These are phyloP conservation scores for Cantharis rufa DNA, from an alignment of 2,888 invertebrate genomes.

Conservation along the genomic window DNA sequence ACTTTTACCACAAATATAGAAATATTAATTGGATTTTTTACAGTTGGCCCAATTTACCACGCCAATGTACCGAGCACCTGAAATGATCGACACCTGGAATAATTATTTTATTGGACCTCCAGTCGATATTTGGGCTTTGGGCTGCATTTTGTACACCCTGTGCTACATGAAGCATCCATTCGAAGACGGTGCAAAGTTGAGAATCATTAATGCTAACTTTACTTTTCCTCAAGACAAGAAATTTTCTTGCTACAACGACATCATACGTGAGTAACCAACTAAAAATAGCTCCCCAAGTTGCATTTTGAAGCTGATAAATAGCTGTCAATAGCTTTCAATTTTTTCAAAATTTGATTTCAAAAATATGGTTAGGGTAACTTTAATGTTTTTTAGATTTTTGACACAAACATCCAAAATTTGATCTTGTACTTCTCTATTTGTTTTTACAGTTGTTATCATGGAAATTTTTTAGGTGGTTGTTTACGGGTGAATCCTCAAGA, in stretches of 20 bases:
- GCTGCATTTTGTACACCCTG: slow-evolving; percentile 90
- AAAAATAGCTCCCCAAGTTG: too few species aligned
- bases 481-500: slow-evolving; percentile 81
- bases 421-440: not conserved
- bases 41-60: slow-evolving; percentile 80
- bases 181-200: slow-evolving; percentile 92
- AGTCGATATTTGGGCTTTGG: slow-evolving; percentile 96
- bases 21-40: not conserved
- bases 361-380: too few species aligned
- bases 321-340: too few species aligned
- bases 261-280: slow-evolving; percentile 73
- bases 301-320: too few species aligned
- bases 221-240: slow-evolving; percentile 80
- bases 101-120: slow-evolving; percentile 90
- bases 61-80: slow-evolving; percentile 97
- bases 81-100: slow-evolving; percentile 97
- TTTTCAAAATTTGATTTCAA: too few species aligned
- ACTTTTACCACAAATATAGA: not conserved
- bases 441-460: not conserved
- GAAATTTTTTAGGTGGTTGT: slow-evolving; percentile 67
- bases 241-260: slow-evolving; percentile 84
- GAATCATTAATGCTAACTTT: slow-evolving; percentile 96
- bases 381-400: too few species aligned
- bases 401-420: too few species aligned
- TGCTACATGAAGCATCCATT: slow-evolving; percentile 96